These are phyloP conservation scores for Hippopotamus amphibius DNA, from an alignment of 2,113 vertebrate genomes.

Conservation along the genomic window DNA sequence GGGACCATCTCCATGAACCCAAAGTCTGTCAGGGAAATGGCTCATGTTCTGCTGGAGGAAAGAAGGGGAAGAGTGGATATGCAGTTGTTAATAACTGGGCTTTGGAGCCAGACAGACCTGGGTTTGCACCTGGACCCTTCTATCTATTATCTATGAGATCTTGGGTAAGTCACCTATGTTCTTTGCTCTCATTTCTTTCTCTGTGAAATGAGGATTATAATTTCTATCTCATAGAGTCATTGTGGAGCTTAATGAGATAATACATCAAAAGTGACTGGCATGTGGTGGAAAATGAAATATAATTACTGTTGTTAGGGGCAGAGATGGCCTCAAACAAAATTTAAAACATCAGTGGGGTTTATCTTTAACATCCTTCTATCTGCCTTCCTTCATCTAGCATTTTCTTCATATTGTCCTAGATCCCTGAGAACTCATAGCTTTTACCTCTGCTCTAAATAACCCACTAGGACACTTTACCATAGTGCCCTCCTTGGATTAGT, in stretches of 20 bases:
- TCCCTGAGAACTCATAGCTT: not conserved
- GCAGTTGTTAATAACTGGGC: not conserved
- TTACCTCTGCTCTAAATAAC: not conserved
- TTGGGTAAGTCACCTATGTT: not conserved
- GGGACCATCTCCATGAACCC: not conserved
- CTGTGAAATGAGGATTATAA: not conserved
- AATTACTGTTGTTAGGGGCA: not conserved
- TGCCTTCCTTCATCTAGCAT: not conserved
- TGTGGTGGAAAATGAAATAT: slow-evolving; percentile 37
- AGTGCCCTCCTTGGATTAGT: not conserved
- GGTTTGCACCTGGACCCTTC: not conserved
- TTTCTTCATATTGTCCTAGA: slow-evolving; percentile 4
- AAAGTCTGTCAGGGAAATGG: not conserved
- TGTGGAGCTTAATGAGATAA: slow-evolving; percentile 32
- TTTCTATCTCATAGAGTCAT: not conserved
- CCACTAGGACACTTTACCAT: not conserved
- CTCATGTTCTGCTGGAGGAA: not conserved
- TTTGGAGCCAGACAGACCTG: not conserved
- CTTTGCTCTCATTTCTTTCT: not conserved
- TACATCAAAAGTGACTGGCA: not conserved
- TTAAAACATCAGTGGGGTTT: not conserved
- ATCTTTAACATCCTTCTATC: slow-evolving; percentile 28
- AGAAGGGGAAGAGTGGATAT: not conserved
- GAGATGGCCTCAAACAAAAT: not conserved
- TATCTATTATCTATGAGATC: not conserved